These are phyloP conservation scores for Dusona sp. DNA, from an alignment of 2,888 invertebrate species.

Conservation along the genomic window DNA sequence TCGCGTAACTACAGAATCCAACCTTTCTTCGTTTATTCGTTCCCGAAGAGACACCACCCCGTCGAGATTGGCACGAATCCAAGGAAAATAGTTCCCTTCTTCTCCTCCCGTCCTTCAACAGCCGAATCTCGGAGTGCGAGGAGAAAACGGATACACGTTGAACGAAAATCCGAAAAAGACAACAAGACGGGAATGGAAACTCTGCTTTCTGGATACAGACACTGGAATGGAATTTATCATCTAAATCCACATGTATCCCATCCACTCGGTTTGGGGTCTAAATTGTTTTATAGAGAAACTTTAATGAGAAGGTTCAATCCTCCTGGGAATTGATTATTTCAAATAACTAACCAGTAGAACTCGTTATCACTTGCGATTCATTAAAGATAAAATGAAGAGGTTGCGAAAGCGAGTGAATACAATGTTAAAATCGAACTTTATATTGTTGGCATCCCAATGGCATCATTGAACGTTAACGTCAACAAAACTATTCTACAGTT, in stretches of 20 bases:
- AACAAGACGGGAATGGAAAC: conserved; percentile 40
- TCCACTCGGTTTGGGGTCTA: background rate
- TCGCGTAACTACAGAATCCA: background rate
- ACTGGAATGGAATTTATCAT: conserved; percentile 52
- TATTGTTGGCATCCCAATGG: background rate
- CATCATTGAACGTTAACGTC: background rate
- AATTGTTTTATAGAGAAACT: background rate
- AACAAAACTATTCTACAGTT: background rate
- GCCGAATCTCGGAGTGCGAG: conserved; percentile 32
- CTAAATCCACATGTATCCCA: conserved; percentile 1
- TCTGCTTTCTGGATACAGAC: conserved; percentile 51
- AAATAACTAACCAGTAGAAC: background rate
- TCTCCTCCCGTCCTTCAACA: background rate
- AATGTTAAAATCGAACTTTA: background rate
- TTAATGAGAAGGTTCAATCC: background rate
- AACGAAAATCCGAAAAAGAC: conserved; percentile 25
- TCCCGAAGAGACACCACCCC: conserved; percentile 46
- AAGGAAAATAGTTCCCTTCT: conserved; percentile 63
- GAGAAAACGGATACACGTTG: conserved; percentile 40
- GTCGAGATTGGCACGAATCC: conserved; percentile 70
- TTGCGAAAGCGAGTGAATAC: background rate
- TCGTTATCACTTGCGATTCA: background rate
- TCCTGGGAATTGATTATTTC: background rate
- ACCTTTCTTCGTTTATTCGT: conserved; percentile 46
- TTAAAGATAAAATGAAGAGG: background rate